phyloP scores from a whole-genome alignment of 2,888 invertebrate species.

The Baccha elongata region DNA sequence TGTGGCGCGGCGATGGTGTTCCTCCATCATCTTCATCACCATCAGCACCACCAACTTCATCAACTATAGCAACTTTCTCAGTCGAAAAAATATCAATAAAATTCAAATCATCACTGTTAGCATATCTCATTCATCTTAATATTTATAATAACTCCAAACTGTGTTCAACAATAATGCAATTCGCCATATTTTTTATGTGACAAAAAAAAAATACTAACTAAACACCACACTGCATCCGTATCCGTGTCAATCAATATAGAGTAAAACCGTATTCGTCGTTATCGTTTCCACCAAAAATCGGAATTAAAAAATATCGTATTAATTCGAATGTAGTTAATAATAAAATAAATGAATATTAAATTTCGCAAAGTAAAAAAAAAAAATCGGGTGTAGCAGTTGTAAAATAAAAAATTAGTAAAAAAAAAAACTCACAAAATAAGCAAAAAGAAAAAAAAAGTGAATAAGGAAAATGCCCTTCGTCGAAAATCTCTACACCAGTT shows the following conservation, averaged over 20 bases:
- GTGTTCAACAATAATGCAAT: conserved; percentile 65
- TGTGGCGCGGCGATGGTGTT: conserved; percentile 66
- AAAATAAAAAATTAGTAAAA: conserved; percentile 29
- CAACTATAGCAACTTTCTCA: conserved; percentile 18
- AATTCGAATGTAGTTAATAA: conserved; percentile 29
- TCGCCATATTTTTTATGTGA: conserved; percentile 61
- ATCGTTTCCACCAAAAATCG: conserved; percentile 7
- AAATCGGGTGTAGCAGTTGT: conserved; percentile 60
- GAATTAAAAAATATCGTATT: conserved; percentile 3
- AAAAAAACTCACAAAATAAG: conserved; percentile 34
- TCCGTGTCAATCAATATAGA: conserved; percentile 72
- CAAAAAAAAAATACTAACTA: conserved; percentile 53
- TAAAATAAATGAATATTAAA: conserved; percentile 24
- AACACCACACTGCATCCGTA: conserved; percentile 66
- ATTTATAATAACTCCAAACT: conserved; percentile 48
- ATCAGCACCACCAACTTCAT: conserved; percentile 51
- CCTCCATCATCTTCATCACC: conserved; percentile 46
- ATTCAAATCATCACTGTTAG: conserved; percentile 42
- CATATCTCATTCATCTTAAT: conserved; percentile 42
- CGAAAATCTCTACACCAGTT: conserved; percentile 75
- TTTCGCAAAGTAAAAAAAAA: conserved; percentile 12
- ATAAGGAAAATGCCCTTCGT: conserved; percentile 68
- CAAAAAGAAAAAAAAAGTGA: conserved; percentile 11
- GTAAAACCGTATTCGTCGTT: conserved; percentile 62
- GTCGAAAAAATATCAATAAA: conserved; percentile 23